A percentile compares a stretch with the other conserved stretches of the same genome.
Conservation (phyloP, 2,888 invertebrate genomes). For the Frankliniella intonsa region DNA sequence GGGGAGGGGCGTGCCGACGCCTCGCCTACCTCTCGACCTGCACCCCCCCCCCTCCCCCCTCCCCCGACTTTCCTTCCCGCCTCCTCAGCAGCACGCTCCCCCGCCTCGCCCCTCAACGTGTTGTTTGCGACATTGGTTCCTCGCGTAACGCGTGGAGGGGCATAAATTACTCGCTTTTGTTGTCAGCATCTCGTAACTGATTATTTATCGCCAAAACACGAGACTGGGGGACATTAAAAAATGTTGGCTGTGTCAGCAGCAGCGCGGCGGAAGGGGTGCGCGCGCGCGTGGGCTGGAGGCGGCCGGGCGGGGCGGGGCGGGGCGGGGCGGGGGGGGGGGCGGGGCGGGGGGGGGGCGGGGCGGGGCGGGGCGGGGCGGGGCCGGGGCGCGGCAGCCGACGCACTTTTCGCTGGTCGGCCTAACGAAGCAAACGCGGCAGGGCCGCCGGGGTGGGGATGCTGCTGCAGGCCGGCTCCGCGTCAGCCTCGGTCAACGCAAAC, state of each 20-base stretch:
- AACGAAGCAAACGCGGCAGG: too few relatives aligned
- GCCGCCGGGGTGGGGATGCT: too few relatives aligned
- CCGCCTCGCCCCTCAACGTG: conserved; percentile 3
- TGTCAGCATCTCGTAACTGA: conserved; percentile 5
- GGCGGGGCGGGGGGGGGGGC: background rate
- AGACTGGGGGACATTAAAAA: background rate
- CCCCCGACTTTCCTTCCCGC: background rate
- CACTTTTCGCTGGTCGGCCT: too few relatives aligned
- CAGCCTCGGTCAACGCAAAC: conserved; percentile 8
- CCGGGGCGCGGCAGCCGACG: too few relatives aligned
- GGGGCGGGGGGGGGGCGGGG: background rate
- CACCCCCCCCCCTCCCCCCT: background rate
- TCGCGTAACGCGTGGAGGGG: conserved; percentile 25
- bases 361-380: background rate
- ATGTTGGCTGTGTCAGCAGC: background rate
- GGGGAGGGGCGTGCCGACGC: background rate
- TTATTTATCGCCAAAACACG: conserved; percentile 6
- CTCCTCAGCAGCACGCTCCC: background rate
- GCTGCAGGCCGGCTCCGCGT: background rate
- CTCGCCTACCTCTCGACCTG: background rate
- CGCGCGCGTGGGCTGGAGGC: too few relatives aligned
- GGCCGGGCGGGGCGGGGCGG: too few relatives aligned
- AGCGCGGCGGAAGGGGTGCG: background rate
- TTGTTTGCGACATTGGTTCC: conserved; percentile 22
- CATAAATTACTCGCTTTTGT: conserved; percentile 27